Evolutionary conservation across 37 sponge, comb jelly and placozoan species (phyloP).

Genomic region (Halichondria panicea): DNA sequence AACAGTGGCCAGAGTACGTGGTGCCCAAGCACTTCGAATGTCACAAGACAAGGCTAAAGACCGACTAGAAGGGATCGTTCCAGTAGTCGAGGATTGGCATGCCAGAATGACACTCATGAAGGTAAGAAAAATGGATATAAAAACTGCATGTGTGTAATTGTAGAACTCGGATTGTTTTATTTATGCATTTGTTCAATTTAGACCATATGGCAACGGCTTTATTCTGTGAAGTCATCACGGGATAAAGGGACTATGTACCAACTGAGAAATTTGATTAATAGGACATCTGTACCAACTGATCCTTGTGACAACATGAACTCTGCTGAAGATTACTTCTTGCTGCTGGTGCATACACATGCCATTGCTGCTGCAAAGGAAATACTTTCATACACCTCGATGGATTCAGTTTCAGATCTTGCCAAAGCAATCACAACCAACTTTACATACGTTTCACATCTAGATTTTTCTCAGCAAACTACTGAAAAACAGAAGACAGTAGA

Average conservation of each 20-base stretch:
- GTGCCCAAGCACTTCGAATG: conserved; percentile 13
- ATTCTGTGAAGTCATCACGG: not conserved
- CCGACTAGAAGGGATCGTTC: conserved; percentile 22
- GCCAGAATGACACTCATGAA: conserved; percentile 25
- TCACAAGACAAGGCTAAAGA: conserved; percentile 12
- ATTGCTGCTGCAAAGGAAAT: conserved; percentile 13
- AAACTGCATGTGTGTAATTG: too few relatives aligned
- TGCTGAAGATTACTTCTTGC: conserved; percentile 35
- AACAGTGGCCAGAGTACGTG: conserved; percentile 19
- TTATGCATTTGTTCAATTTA: too few relatives aligned
- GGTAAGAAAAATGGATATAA: too few relatives aligned
- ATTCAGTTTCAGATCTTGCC: too few relatives aligned
- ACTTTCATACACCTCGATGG: too few relatives aligned
- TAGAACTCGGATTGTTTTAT: not conserved
- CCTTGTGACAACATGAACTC: conserved; percentile 27
- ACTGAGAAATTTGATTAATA: conserved; percentile 20
- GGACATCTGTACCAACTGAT: conserved; percentile 15
- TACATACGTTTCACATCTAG: too few relatives aligned
- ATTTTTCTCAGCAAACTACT: too few relatives aligned
- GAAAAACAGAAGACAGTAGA: too few relatives aligned
- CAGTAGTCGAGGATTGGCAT: conserved; percentile 43
- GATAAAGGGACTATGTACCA: conserved; percentile 47
- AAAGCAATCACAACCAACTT: too few relatives aligned
- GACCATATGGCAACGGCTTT: conserved; percentile 32
- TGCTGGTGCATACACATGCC: conserved; percentile 30